phyloP scores from a whole-genome alignment of 1,140 invertebrate genomes.

The Trypoxylus dichotomus region DNA sequence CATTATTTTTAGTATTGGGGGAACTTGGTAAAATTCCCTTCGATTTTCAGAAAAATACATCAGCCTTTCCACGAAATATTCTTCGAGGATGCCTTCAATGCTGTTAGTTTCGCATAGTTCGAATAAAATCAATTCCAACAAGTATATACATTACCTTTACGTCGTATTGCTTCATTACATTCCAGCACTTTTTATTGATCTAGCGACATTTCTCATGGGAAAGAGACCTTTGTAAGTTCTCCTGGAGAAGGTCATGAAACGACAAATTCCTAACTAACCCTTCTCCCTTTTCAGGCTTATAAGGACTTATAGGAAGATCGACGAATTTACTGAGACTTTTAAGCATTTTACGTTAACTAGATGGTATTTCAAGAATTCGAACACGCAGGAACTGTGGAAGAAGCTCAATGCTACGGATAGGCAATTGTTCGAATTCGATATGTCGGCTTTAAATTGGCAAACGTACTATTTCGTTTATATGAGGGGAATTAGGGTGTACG shows the following conservation, averaged over 20 bases:
- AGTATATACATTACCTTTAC: background rate
- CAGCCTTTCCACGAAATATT: constrained; percentile 26
- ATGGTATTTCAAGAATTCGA: constrained; percentile 73
- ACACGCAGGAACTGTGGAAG: constrained; percentile 63
- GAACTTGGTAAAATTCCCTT: constrained; percentile 58
- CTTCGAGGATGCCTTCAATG: constrained; percentile 23
- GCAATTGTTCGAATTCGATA: constrained; percentile 62
- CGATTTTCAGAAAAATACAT: constrained; percentile 45
- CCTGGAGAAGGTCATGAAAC: constrained; percentile 56
- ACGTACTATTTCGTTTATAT: constrained; percentile 62
- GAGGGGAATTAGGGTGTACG: constrained; percentile 60
- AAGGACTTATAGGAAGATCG: constrained; percentile 74
- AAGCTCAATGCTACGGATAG: constrained; percentile 64
- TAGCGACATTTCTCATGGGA: constrained; percentile 57
- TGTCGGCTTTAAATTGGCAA: constrained; percentile 61
- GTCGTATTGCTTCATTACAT: constrained; percentile 16
- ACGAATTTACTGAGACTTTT: constrained; percentile 68
- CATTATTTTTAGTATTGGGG: constrained; percentile 48
- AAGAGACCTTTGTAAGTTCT: constrained; percentile 58
- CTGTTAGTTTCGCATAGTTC: constrained; percentile 30
- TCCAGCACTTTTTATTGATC: constrained; percentile 44
- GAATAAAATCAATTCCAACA: constrained; percentile 18
- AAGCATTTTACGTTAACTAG: constrained; percentile 71
- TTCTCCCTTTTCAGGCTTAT: constrained; percentile 65
- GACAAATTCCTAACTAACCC: constrained; percentile 47